These are phyloP conservation scores for Sciurus vulgaris DNA, from an alignment of 2,797 vertebrate species.

Conservation along the genomic window DNA sequence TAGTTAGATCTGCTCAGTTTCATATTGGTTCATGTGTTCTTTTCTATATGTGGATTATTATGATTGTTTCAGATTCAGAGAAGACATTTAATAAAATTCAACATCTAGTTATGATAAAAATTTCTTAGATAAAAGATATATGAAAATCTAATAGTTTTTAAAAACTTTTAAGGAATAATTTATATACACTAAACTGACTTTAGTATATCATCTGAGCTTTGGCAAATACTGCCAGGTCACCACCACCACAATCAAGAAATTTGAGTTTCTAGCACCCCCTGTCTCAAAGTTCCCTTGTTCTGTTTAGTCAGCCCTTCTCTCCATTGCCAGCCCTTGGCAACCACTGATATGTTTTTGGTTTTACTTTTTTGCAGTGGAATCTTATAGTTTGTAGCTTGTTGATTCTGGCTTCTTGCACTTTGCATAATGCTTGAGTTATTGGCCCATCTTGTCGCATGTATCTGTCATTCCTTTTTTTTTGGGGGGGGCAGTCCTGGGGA, in stretches of 20 bases:
- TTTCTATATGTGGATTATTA: not conserved
- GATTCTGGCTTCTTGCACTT: conserved; percentile 12
- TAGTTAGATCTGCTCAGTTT: not conserved
- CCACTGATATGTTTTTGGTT: not conserved
- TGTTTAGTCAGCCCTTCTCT: not conserved
- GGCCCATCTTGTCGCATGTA: not conserved
- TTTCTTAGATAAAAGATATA: not conserved
- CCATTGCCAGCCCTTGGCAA: not conserved
- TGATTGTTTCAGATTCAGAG: not conserved
- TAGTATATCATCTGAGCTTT: not conserved
- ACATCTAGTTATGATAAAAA: not conserved
- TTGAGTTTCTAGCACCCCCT: not conserved
- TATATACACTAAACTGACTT: not conserved
- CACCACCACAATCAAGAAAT: not conserved
- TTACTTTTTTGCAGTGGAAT: not conserved
- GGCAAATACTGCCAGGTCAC: not conserved
- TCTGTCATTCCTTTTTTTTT: not conserved
- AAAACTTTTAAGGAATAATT: not conserved
- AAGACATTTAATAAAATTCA: conserved; percentile 16
- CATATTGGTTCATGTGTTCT: not conserved
- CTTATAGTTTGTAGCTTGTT: not conserved
- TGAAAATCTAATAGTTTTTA: not conserved
- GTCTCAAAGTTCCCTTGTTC: not conserved
- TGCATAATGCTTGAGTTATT: not conserved
- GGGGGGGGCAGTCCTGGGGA: not conserved